Base-by-base conservation (phyloP, 2,113 vertebrate species). In the Macrotus californicus region DNA sequence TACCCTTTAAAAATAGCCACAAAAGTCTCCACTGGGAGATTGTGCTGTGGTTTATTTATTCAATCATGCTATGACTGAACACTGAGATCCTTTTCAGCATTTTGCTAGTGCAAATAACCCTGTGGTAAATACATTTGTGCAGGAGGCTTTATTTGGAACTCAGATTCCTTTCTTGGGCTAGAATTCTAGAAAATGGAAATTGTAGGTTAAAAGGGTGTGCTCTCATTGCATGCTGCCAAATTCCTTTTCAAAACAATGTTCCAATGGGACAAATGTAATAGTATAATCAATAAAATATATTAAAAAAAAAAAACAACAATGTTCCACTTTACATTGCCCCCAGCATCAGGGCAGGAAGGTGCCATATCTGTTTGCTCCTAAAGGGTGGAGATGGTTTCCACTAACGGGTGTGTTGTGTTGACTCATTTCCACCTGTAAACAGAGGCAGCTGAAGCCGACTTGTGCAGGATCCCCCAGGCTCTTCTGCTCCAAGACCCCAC, bases 391-490 rank as follows among this genome's bases (percentile, higher is more conserved):
- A n/a, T 41, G 1, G 0, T 46, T 92, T 34, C 21, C 73, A 24
- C 90, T 97, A 70, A 94, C 26, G 48, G 75, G 18, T 56, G 41
- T 56, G 4, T 76, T 56, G 41, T 56, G 4, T 76, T 87, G 95
- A 77, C 54, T 94, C 87, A 6, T 91, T 83, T 96, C 94, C 85
- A 52, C 91, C 97, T 96, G 88, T 90, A 22, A 59, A 48, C 34
- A 5, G 41, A 91, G 54, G 59, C 31, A 9, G 64, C 85, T 48
- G 39, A 59, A 61, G 80, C 52, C 0, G 1, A 22, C 76, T 41
- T 9, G 48, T 8, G 21, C 36, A 48, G 64, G 83, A 72, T 14
- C 66, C 56, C n/a, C 76, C 36, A 10, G 13, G 61, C 66, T 70
- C 50, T 56, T 72, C 79, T 18, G 56, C 21, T 56, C 80, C 7